These are phyloP conservation scores for Sarcophilus harrisii DNA, from an alignment of 2,797 vertebrate species.

Conservation along the genomic window DNA sequence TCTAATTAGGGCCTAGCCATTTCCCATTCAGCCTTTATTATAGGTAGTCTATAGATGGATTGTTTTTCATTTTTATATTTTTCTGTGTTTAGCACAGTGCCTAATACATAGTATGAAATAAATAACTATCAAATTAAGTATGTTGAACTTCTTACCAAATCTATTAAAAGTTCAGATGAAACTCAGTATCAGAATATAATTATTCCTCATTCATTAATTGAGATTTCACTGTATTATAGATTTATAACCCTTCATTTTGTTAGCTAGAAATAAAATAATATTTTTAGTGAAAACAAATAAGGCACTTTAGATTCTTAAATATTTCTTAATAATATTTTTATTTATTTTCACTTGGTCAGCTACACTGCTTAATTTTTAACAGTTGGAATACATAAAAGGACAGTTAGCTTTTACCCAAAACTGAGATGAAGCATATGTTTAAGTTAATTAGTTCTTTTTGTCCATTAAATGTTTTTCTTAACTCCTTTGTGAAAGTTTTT, in stretches of 20 bases:
- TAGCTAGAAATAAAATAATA: slow-evolving; percentile 7
- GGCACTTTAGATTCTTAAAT: slow-evolving; percentile 33
- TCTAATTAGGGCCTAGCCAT: neutral
- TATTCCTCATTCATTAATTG: neutral
- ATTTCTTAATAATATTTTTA: slow-evolving; percentile 39
- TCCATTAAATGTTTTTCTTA: slow-evolving; percentile 69
- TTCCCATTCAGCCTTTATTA: neutral
- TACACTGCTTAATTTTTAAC: slow-evolving; percentile 24
- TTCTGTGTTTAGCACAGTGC: neutral
- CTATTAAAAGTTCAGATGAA: neutral
- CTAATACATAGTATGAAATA: neutral
- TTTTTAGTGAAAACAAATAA: slow-evolving; percentile 39
- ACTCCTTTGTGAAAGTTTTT: slow-evolving; percentile 66
- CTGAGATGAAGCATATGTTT: slow-evolving; percentile 70
- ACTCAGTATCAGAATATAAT: neutral
- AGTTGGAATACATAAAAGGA: slow-evolving; percentile 53
- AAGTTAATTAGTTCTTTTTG: slow-evolving; percentile 76
- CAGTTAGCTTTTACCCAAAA: slow-evolving; percentile 68
- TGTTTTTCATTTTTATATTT: neutral
- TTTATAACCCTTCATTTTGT: neutral
- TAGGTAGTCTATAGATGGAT: neutral
- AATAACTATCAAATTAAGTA: neutral
- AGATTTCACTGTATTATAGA: neutral
- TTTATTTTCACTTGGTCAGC: slow-evolving; percentile 42
- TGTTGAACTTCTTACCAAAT: neutral